These are phyloP conservation scores for Coccyzus lansbergi DNA, from an alignment of 2,797 vertebrate species.

Conservation along the genomic window DNA sequence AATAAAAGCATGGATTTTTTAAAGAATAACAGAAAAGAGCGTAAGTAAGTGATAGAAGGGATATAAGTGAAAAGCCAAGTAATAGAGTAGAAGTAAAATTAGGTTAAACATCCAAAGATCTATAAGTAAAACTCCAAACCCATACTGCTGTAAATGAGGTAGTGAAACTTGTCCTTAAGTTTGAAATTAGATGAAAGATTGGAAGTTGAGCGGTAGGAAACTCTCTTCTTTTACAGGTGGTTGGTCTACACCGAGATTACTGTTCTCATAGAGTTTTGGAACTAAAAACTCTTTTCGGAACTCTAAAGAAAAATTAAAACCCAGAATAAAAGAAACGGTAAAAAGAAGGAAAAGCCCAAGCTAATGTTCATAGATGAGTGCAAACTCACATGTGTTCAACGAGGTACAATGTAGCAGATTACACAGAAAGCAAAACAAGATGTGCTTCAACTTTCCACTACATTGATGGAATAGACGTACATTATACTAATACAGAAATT, in stretches of 20 bases:
- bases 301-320: neutral
- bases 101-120: neutral
- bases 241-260: neutral
- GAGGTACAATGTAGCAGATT: neutral
- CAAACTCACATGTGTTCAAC: rapidly evolving
- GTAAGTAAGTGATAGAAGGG: neutral
- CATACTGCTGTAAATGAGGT: neutral
- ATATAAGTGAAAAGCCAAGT: neutral
- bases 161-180: neutral
- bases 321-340: neutral
- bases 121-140: neutral
- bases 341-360: neutral
- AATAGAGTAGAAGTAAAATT: neutral
- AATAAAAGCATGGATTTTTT: neutral
- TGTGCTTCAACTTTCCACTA: neutral
- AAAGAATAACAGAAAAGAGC: neutral
- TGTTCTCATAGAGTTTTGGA: neutral
- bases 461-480: neutral
- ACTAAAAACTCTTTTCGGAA: neutral
- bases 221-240: neutral
- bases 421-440: neutral
- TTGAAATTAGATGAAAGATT: neutral
- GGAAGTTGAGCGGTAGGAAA: neutral
- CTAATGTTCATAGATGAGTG: neutral
- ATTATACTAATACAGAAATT: neutral